A percentile compares a stretch with the other conserved stretches of the same genome.
phyloP scores from a whole-genome alignment of 1,140 invertebrate genomes.

The Phthorimaea operculella region DNA sequence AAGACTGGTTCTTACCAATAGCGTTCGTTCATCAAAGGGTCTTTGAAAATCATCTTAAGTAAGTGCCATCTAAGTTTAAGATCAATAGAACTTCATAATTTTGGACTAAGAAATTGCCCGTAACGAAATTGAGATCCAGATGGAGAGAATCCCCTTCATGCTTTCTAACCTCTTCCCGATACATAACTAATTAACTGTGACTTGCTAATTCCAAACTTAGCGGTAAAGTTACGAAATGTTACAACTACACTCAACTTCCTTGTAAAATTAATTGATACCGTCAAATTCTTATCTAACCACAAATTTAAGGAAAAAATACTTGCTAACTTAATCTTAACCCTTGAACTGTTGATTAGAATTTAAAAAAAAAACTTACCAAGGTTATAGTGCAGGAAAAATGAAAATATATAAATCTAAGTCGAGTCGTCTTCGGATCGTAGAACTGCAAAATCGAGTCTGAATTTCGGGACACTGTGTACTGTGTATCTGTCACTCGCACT shows the following conservation, averaged over 20 bases:
- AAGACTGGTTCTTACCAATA: slow-evolving; percentile 3
- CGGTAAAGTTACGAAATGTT: not conserved
- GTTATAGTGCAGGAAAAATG: slow-evolving; percentile 46
- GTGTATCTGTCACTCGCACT: slow-evolving; percentile 52
- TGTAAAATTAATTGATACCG: not conserved
- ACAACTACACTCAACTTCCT: not conserved
- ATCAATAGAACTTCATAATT: not conserved
- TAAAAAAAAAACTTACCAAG: slow-evolving; percentile 32
- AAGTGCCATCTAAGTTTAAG: not conserved
- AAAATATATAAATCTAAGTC: slow-evolving; percentile 10
- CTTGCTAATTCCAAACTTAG: slow-evolving; percentile 1
- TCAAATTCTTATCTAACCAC: too few species aligned
- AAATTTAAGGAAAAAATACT: not conserved
- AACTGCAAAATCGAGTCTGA: slow-evolving; percentile 27
- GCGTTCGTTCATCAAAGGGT: too few species aligned
- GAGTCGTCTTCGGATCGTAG: slow-evolving; percentile 24
- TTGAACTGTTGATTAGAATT: not conserved
- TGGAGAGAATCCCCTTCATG: not conserved
- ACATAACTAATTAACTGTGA: slow-evolving; percentile 1
- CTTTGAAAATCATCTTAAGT: not conserved
- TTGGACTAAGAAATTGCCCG: not conserved
- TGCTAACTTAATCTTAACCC: not conserved
- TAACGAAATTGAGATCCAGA: not conserved
- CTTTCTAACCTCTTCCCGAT: not conserved
- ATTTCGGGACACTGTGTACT: slow-evolving; percentile 38